phyloP scores from a whole-genome alignment of 2,797 vertebrate genomes.

The Lutjanus campechanus region DNA sequence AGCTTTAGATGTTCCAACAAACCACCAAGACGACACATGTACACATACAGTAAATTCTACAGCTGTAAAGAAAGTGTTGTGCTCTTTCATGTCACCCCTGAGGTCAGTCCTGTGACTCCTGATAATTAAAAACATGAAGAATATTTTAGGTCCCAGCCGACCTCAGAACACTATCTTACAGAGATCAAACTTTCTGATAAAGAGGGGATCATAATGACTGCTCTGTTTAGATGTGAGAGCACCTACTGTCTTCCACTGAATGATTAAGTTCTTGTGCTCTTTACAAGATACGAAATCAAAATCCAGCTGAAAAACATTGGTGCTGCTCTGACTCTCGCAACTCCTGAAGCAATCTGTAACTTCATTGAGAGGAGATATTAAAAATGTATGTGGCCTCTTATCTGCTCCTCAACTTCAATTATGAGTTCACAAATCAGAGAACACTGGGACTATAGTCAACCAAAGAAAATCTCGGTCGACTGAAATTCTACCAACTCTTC shows the following conservation, averaged over 20 bases:
- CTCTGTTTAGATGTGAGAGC: conserved; percentile 14
- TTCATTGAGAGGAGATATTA: not conserved
- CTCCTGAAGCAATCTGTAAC: not conserved
- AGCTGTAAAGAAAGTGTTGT: not conserved
- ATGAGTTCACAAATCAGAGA: not conserved
- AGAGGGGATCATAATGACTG: not conserved
- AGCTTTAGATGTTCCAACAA: conserved; percentile 12
- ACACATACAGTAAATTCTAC: not conserved
- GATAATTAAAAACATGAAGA: not conserved
- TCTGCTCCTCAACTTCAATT: too few relatives aligned
- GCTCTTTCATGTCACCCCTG: not conserved
- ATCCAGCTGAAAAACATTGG: not conserved
- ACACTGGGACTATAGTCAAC: not conserved
- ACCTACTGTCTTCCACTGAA: not conserved
- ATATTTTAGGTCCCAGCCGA: not conserved
- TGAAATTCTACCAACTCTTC: too few relatives aligned
- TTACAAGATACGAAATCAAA: not conserved
- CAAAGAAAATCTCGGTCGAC: too few relatives aligned
- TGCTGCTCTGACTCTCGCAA: conserved; percentile 5
- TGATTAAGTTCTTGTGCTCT: not conserved
- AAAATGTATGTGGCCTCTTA: not conserved
- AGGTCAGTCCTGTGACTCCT: conserved; percentile 19
- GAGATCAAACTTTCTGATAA: not conserved
- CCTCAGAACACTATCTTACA: not conserved
- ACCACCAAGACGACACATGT: not conserved